Base-by-base conservation (phyloP, 2,113 vertebrate genomes). In the Xiphophorus hellerii region DNA sequence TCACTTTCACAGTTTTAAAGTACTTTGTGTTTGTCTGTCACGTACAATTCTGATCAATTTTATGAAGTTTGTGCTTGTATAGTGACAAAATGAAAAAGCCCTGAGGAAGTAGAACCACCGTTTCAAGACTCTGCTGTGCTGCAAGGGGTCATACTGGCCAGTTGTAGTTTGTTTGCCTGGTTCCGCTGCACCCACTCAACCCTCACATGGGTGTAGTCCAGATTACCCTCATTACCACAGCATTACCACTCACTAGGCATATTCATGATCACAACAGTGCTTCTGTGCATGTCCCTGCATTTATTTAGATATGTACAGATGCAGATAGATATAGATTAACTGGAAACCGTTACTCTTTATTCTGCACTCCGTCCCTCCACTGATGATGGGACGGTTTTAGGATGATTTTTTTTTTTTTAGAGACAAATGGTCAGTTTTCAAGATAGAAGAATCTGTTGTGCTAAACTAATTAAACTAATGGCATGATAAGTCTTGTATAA, bases 171-270 rank as follows among this genome's bases (percentile, higher is more conserved):
- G 73, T 66, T 66, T 69, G 64, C 42, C 66, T 81, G 65, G 68
- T 81, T 89, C 80, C 75, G 86, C 80, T 88, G 81, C 81, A 88
- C 89, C 76, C 89, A 70, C 22, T 87, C 80, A 90, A 78, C 86
- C 69, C 62, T 88, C 84, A 81, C 85, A 82, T 72, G 85, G 88
- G 87, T 76, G 82, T 75, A 89, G 84, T 78, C 71, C 81, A 87
- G 86, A 66, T 90, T 86, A 81, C 71, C 74, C 74, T 89, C 84
- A 89, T 91, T 90, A 90, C 78, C 62, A 51, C 69, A 76, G 77
- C 79, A 88, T 91, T 90, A 84, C 77, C 74, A 80, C 77, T 82
- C 82, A 78, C 30, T 67, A 63, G 81, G 60, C 42, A 71, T 66
- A 12, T 71, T 35, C 27, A 33, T 66, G 30, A 0, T 1, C 17